Percentiles rank a stretch among this genome's conserved stretches.
These are phyloP conservation scores for Phoxinus phoxinus DNA, from an alignment of 2,113 vertebrate genomes.

Conservation along the genomic window DNA sequence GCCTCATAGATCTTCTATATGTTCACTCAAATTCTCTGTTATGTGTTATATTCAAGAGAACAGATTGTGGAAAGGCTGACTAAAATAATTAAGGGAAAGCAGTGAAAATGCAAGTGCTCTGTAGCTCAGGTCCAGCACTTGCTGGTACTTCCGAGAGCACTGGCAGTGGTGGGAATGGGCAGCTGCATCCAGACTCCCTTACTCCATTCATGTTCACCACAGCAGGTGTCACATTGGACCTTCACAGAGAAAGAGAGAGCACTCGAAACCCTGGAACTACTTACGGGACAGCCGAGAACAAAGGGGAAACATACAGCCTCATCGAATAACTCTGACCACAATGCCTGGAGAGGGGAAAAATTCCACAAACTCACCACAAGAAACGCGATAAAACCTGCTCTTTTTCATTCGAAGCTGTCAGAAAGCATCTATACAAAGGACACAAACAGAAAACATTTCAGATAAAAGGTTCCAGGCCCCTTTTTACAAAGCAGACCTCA, in stretches of 20 bases:
- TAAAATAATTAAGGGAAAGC: neutral
- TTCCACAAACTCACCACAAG: slow-evolving; percentile 77
- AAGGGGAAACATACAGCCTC: slow-evolving; percentile 81
- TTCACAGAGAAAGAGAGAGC: slow-evolving; percentile 55
- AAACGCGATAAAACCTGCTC: slow-evolving; percentile 80
- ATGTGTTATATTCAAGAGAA: neutral
- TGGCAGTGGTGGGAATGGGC: slow-evolving; percentile 73
- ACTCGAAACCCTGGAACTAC: slow-evolving; percentile 76
- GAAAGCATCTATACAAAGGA: slow-evolving; percentile 81
- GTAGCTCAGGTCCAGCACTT: neutral
- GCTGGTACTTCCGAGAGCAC: neutral
- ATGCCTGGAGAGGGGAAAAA: slow-evolving; percentile 70
- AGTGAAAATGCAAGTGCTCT: neutral
- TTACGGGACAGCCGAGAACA: slow-evolving; percentile 75
- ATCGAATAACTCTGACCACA: slow-evolving; percentile 83
- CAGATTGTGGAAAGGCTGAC: neutral
- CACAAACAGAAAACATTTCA: slow-evolving; percentile 88
- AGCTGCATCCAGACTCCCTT: slow-evolving; percentile 77
- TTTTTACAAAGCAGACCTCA: slow-evolving; percentile 94
- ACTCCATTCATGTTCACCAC: slow-evolving; percentile 77
- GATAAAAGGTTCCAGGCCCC: slow-evolving; percentile 83
- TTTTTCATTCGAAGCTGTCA: slow-evolving; percentile 80
- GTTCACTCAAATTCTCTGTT: neutral
- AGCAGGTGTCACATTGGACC: slow-evolving; percentile 72
- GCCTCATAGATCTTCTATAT: neutral